Percentiles rank a stretch among this genome's conserved stretches.
Conservation (phyloP, 2,888 invertebrate genomes). For the Trissonchulus sp. region DNA sequence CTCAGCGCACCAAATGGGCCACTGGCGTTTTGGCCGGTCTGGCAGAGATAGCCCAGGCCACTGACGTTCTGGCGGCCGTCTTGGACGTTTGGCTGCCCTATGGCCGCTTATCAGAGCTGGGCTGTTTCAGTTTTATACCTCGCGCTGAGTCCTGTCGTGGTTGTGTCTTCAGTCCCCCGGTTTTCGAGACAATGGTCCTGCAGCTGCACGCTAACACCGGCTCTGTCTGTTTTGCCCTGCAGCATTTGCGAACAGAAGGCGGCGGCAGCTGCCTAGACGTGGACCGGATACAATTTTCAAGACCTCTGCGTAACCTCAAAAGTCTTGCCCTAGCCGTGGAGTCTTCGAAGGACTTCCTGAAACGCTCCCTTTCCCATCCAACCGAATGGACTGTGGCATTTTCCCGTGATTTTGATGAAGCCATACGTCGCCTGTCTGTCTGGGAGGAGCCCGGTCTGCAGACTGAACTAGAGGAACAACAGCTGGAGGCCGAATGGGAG, state of each 20-base stretch:
- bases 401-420: neutral
- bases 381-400: neutral
- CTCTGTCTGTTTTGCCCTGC: neutral
- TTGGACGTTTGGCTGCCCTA: slow-evolving; percentile 16
- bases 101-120: neutral
- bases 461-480: neutral
- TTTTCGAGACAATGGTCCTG: neutral
- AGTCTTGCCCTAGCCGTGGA: neutral
- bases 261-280: neutral
- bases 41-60: neutral
- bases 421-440: neutral
- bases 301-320: neutral
- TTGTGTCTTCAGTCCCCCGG: neutral
- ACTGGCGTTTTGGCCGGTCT: slow-evolving; percentile 12
- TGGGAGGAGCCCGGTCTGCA: slow-evolving; percentile 9
- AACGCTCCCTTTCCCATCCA: neutral
- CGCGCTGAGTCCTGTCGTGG: neutral
- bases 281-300: neutral
- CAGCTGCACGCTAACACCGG: slow-evolving; percentile 13
- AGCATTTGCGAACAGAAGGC: neutral
- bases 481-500: slow-evolving; percentile 11
- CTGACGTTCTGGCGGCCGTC: neutral
- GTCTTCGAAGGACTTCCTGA: neutral
- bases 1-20: neutral
- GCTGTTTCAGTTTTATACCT: neutral